Evolutionary conservation across 2,888 invertebrate species (phyloP).

Genomic region (Eupithecia centaureata): DNA sequence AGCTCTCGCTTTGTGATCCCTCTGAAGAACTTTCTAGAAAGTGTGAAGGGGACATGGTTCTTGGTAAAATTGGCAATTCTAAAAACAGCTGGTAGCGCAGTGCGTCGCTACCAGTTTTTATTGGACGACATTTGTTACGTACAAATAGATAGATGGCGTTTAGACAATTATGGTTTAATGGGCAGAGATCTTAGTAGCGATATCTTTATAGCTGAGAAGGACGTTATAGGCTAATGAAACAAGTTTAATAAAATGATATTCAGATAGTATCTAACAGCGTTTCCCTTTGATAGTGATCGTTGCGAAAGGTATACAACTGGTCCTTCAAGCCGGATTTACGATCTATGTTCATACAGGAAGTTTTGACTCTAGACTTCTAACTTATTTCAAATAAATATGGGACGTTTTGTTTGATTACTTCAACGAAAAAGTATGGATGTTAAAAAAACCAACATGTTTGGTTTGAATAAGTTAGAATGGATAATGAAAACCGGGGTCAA

Average conservation of each 20-base stretch:
- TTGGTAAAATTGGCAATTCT: slow-evolving; percentile 60
- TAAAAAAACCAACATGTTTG: background rate
- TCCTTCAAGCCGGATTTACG: slow-evolving; percentile 45
- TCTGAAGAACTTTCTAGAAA: slow-evolving; percentile 20
- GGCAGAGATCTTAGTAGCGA: background rate
- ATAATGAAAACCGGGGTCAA: background rate
- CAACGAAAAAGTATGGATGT: background rate
- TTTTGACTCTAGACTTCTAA: background rate
- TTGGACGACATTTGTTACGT: slow-evolving; percentile 47
- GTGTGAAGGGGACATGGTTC: slow-evolving; percentile 47
- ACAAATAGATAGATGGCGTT: slow-evolving; percentile 43
- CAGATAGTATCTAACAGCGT: slow-evolving; percentile 23
- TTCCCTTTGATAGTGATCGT: slow-evolving; percentile 38
- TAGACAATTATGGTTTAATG: slow-evolving; percentile 22
- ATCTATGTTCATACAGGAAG: slow-evolving; percentile 19
- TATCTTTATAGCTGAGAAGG: slow-evolving; percentile 9
- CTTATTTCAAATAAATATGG: too few species aligned
- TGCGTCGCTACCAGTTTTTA: slow-evolving; percentile 63
- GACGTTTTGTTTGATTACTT: background rate
- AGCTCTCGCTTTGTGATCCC: slow-evolving; percentile 37
- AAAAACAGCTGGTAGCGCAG: slow-evolving; percentile 78
- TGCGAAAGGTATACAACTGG: slow-evolving; percentile 34
- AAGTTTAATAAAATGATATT: slow-evolving; percentile 21
- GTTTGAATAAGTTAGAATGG: background rate
- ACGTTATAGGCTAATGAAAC: slow-evolving; percentile 17